Evolutionary conservation across 2,797 vertebrate species (phyloP), one percentile per base, ranked within the genome.

Genomic region (Anguilla anguilla): DNA sequence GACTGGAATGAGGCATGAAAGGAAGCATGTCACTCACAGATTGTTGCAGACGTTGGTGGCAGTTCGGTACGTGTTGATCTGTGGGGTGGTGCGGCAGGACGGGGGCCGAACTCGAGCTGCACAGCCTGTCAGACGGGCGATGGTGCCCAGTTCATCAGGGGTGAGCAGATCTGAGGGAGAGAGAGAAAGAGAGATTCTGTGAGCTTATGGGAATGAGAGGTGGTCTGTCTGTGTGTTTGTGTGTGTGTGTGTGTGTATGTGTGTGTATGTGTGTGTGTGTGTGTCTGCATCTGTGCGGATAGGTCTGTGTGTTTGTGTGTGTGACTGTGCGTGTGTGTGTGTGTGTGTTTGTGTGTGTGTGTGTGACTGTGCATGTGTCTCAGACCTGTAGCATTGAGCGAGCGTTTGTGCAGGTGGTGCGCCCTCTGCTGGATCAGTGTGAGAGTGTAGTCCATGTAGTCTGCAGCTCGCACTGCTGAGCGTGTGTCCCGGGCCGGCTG

Each of bases 21-120:
- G 84, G 59, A 25, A 35, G 15, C n/a, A 10, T 59, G 31, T 39
- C 9, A 69, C 94, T 92, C 90, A 98, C 97, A 94, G 91, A 94
- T 98, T 98, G 94, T 98, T 99, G 96, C 98, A 99, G 90, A 96
- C 83, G 0, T 96, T 97, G 0, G 95, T 96, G 91, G 95, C 92
- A 0, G 96, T 97, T 87, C 97, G 94, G 86, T 96, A 98, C 22
- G 9, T 88, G 92, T 96, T 91, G 0, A 96, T 0, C 77, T 95
- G 90, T 7, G 88, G 89, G 43, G 90, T 92, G 0, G 88, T 91
- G 85, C 9, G 86, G 86, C 95, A 95, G 0, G 91, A 77, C 0
- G 95, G 95, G 0, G 22, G 0, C 0, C 83, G 86, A 57, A 92
- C 59, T 87, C 94, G 96, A 85, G 94, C 94, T 1, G 91, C 74